Evolutionary conservation across 2,113 vertebrate species (phyloP).

Genomic region (Carlito syrichta): DNA sequence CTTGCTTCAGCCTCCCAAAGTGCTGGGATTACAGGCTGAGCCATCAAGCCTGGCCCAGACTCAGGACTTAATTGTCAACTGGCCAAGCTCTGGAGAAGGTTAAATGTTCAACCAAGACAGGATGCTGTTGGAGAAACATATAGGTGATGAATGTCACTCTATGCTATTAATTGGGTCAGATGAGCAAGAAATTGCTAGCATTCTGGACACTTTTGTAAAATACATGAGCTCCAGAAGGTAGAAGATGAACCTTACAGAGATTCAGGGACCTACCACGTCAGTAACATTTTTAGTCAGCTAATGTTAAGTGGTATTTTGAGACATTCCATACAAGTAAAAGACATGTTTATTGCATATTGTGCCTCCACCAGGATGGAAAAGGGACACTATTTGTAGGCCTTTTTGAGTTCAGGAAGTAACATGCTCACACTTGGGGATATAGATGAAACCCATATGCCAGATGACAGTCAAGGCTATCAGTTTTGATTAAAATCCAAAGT

Average conservation of each 20-base stretch:
- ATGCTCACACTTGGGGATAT: not conserved
- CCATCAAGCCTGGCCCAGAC: too few species aligned
- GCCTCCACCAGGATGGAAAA: not conserved
- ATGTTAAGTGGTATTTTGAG: not conserved
- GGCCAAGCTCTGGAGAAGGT: not conserved
- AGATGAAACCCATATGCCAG: not conserved
- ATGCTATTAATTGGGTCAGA: not conserved
- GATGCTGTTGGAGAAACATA: not conserved
- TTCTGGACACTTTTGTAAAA: not conserved
- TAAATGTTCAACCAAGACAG: not conserved
- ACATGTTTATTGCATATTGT: not conserved
- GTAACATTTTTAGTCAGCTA: not conserved
- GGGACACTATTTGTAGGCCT: not conserved
- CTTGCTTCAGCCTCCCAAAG: too few species aligned
- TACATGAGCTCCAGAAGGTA: not conserved
- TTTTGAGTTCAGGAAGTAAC: not conserved
- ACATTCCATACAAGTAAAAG: not conserved
- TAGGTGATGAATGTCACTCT: not conserved
- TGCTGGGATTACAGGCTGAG: too few species aligned
- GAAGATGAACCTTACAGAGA: not conserved
- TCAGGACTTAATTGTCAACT: not conserved
- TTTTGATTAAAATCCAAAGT: not conserved
- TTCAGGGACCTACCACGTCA: not conserved
- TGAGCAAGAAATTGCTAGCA: not conserved
- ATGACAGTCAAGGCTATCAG: not conserved